Conservation (phyloP, 2,888 invertebrate species). For the Thelaira solivaga region DNA sequence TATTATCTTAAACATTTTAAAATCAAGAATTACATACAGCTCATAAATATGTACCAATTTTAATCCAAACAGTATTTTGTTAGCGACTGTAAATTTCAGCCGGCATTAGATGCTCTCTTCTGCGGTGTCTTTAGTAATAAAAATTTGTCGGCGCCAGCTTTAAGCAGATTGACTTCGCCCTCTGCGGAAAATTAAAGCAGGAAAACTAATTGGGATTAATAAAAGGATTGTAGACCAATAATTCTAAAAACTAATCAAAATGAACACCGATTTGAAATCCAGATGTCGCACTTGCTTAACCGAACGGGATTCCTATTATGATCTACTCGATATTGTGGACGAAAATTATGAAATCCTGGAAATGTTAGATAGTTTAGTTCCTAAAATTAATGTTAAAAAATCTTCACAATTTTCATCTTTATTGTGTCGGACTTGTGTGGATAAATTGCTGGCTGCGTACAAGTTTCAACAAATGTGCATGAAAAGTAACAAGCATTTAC, state of each 20-base stretch:
- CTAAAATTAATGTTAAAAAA: slow-evolving; percentile 42
- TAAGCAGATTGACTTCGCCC: no score
- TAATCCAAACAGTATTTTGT: no score
- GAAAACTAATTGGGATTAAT: no score
- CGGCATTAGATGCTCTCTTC: no score
- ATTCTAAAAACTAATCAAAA: slow-evolving; percentile 15
- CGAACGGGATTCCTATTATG: slow-evolving; percentile 15
- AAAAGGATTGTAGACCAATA: not conserved
- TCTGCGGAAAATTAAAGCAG: no score
- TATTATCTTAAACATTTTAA: no score
- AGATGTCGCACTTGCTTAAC: slow-evolving; percentile 55
- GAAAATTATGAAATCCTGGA: slow-evolving; percentile 49
- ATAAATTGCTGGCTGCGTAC: slow-evolving; percentile 78
- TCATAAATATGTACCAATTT: no score
- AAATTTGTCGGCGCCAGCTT: no score
- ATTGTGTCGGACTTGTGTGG: slow-evolving; percentile 76
- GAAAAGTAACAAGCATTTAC: slow-evolving; percentile 75
- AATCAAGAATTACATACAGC: no score
- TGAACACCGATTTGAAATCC: slow-evolving; percentile 19
- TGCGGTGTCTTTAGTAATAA: no score
- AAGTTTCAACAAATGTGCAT: slow-evolving; percentile 78
- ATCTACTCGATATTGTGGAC: slow-evolving; percentile 47
- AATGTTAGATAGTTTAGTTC: slow-evolving; percentile 49
- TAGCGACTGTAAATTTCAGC: no score
- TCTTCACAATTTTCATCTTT: slow-evolving; percentile 29